These are phyloP conservation scores for Congeria kusceri DNA, from an alignment of 2,888 invertebrate genomes.

Conservation along the genomic window DNA sequence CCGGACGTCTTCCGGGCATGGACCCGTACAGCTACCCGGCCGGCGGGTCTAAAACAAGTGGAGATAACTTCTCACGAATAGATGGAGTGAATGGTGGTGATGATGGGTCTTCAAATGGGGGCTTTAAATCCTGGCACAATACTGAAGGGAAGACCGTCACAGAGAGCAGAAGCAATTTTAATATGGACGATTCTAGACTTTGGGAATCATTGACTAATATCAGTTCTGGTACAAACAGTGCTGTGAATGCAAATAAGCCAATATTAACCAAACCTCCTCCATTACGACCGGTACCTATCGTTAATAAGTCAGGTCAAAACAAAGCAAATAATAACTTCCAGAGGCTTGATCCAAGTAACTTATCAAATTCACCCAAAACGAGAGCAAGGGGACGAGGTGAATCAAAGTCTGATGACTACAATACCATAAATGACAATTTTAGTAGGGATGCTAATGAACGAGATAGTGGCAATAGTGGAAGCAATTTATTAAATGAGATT, in stretches of 20 bases:
- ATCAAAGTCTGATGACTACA: constrained; percentile 11
- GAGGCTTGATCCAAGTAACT: constrained; percentile 40
- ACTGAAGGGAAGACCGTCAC: constrained; percentile 34
- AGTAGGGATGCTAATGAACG: constrained; percentile 17
- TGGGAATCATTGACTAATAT: constrained; percentile 59
- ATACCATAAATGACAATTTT: constrained; percentile 33
- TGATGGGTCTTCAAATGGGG: constrained; percentile 29
- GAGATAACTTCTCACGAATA: constrained; percentile 22
- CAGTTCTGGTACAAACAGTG: background rate
- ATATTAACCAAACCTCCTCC: background rate
- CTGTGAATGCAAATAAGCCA: background rate
- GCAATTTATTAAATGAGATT: constrained; percentile 19
- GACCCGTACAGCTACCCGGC: constrained; percentile 28
- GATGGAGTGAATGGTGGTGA: constrained; percentile 4
- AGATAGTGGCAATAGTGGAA: constrained; percentile 14
- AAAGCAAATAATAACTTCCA: constrained; percentile 29
- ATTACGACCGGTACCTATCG: background rate
- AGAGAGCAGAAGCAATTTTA: constrained; percentile 57
- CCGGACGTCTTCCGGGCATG: constrained; percentile 66
- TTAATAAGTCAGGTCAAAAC: background rate
- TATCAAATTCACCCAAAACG: constrained; percentile 50
- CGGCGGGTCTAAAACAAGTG: constrained; percentile 3
- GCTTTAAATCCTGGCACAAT: constrained; percentile 58
- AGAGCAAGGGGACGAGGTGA: constrained; percentile 27
- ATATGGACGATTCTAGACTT: constrained; percentile 57